Evolutionary conservation across 1,140 invertebrate species (phyloP), one percentile per base, ranked within the genome.

Genomic region (Hypothenemus hampei): DNA sequence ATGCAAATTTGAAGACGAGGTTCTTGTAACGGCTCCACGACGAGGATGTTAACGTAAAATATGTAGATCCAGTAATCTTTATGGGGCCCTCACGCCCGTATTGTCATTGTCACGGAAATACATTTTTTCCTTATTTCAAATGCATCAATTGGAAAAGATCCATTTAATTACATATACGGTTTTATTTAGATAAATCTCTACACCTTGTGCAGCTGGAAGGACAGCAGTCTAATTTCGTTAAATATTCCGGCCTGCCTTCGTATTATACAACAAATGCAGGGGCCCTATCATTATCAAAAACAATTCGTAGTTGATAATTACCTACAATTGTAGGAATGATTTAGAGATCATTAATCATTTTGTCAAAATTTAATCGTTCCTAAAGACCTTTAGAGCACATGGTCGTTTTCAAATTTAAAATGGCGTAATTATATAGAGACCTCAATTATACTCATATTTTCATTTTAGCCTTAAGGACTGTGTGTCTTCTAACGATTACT

Each of bases 321-420:
- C 26, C 46, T 47, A 57, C 55, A 57, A 57, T 47, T 57, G 54
- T 60, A 50, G 47, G 45, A 47, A 55, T 60, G 53, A 60, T 60
- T 60, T 60, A 53, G 29, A 37, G 58, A 45, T 53, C 35, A 60
- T 60, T 60, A 60, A 60, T 60, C 58, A 60, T 60, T 56, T 60
- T 60, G 58, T 60, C 53, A 60, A 60, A 60, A 60, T 57, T 57
- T 60, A 60, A 60, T 60, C 53, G 58, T 48, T 41, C 44, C 16
- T 60, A 52, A 60, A 60, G 58, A 59, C 51, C 53, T 55, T 55
- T 59, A 37, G 47, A 59, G 48, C 51, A 59, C 55, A 59, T 48
- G 50, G 44, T 53, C 44, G 31, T 57, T 58, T 43, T 47, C 36
- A 46, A 55, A 33, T 55, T 48, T 31, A 49, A 47, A 59, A 55